Evolutionary conservation across 2,797 vertebrate species (phyloP).

Genomic region (Clarias laeviceps): DNA sequence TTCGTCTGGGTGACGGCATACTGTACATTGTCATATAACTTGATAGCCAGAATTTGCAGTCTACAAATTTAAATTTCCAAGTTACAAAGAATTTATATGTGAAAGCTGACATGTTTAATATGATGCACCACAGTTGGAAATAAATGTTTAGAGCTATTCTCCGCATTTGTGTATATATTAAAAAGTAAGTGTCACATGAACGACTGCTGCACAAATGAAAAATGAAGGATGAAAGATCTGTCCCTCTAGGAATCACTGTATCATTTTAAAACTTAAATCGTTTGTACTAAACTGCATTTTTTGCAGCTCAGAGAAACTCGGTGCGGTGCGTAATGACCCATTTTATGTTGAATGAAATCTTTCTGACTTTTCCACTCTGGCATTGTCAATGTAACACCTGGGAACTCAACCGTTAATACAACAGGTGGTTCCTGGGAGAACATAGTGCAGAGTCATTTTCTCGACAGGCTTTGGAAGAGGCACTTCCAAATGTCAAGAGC

Average conservation of each 20-base stretch:
- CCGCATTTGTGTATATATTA: too few species aligned
- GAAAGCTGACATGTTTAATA: not conserved
- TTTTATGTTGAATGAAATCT: conserved; percentile 21
- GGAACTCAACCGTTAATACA: conserved; percentile 12
- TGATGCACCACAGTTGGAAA: not conserved
- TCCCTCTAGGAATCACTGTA: not conserved
- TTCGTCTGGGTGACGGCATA: too few species aligned
- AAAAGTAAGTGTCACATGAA: not conserved
- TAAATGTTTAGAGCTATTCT: not conserved
- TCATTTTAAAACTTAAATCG: not conserved
- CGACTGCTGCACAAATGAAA: not conserved
- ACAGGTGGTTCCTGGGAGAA: not conserved
- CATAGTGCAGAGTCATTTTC: conserved; percentile 1
- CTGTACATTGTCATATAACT: not conserved
- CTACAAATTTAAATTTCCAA: too few species aligned
- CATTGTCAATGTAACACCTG: conserved; percentile 2
- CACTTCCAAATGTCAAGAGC: conserved; percentile 17
- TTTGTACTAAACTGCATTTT: not conserved
- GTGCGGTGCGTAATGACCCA: conserved; percentile 7
- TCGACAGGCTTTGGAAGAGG: conserved; percentile 10
- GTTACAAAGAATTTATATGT: not conserved
- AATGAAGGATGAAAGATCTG: not conserved
- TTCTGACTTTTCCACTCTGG: conserved; percentile 14
- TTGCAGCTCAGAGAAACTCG: not conserved
- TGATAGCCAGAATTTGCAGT: not conserved